phyloP scores from a whole-genome alignment of 2,888 invertebrate genomes.

The Amphipoea oculea region DNA sequence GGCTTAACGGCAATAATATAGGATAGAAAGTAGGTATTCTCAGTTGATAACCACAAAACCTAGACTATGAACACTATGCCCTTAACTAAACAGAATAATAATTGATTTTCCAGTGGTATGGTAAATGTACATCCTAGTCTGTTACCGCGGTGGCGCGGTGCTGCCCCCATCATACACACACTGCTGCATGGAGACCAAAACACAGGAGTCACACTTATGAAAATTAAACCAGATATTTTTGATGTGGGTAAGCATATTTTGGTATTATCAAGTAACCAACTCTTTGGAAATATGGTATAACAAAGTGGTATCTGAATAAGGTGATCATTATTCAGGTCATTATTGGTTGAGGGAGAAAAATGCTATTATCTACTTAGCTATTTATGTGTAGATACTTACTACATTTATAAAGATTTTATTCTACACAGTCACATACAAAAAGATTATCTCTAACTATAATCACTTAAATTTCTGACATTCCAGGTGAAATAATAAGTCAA shows the following conservation, averaged over 20 bases:
- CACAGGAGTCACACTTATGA: constrained; percentile 97
- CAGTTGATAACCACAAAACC: neutral
- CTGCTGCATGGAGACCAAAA: constrained; percentile 94
- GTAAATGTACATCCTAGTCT: constrained; percentile 98
- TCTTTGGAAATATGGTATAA: neutral
- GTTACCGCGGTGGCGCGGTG: constrained; percentile 97
- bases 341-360: neutral
- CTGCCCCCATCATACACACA: constrained; percentile 97
- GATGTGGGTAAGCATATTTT: constrained; percentile 92
- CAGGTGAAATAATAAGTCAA: constrained; percentile 92
- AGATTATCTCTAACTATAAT: neutral
- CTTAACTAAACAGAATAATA: neutral
- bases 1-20: neutral
- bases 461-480: constrained; percentile 61
- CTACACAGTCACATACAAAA: neutral
- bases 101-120: constrained; percentile 92
- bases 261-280: neutral
- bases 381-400: neutral
- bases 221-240: constrained; percentile 95
- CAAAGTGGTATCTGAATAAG: neutral
- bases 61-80: neutral
- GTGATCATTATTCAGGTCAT: neutral
- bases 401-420: neutral
- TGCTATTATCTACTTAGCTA: neutral
- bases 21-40: constrained; percentile 81